These are phyloP conservation scores for Erithacus rubecula DNA, from an alignment of 2,797 vertebrate species.

Conservation along the genomic window DNA sequence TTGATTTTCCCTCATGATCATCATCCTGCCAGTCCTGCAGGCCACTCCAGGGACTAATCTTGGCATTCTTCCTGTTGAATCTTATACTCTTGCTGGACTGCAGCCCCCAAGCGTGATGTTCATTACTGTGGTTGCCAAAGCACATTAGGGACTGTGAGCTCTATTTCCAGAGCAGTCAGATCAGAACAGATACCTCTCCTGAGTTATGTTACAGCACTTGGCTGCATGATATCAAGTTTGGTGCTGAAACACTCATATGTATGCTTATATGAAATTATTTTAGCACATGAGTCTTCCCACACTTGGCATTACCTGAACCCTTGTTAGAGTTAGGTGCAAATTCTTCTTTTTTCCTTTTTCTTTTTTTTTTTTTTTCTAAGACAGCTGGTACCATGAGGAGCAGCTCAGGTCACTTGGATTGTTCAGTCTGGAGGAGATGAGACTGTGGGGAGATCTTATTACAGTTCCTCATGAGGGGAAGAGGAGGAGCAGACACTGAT, in stretches of 20 bases:
- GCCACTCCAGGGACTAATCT: neutral
- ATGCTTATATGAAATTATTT: neutral
- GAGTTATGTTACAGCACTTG: neutral
- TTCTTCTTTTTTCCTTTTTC: neutral
- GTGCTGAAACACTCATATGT: neutral
- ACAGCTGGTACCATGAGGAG: neutral
- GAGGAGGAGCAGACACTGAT: neutral
- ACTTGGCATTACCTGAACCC: neutral
- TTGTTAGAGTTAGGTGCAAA: neutral
- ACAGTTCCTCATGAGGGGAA: neutral
- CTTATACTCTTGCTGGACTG: neutral
- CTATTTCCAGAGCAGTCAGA: neutral
- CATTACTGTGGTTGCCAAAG: neutral
- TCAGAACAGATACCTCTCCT: neutral
- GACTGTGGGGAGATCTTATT: neutral
- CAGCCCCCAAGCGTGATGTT: fast-evolving
- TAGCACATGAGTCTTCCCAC: neutral
- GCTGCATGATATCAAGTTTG: neutral
- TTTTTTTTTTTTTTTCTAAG: neutral
- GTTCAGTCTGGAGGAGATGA: neutral
- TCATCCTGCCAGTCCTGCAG: neutral
- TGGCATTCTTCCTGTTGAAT: neutral
- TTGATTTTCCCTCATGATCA: neutral
- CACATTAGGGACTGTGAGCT: neutral
- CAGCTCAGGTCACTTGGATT: neutral